These are phyloP conservation scores for Thinocorus orbignyianus DNA, from an alignment of 2,113 vertebrate genomes.

Conservation along the genomic window DNA sequence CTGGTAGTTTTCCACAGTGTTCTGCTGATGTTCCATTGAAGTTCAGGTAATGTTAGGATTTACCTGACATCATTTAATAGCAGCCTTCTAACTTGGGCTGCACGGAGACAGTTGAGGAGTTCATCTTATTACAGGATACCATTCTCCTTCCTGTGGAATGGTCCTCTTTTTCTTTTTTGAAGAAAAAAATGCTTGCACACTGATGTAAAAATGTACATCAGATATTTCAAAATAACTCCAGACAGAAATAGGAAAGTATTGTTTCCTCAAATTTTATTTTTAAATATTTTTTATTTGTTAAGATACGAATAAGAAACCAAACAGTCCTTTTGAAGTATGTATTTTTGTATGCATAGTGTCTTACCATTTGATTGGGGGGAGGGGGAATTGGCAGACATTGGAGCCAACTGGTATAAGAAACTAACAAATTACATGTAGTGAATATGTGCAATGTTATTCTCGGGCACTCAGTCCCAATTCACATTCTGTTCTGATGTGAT, in stretches of 20 bases:
- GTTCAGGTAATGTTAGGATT: not conserved
- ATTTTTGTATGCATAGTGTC: slow-evolving; percentile 23
- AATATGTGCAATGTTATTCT: not conserved
- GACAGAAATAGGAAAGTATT: not conserved
- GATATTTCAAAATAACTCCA: not conserved
- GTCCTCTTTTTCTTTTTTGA: not conserved
- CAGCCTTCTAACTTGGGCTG: not conserved
- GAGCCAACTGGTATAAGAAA: not conserved
- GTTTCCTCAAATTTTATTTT: slow-evolving; percentile 37
- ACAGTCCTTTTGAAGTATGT: not conserved
- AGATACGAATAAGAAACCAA: not conserved
- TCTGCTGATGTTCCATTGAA: slow-evolving; percentile 1
- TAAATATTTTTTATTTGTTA: slow-evolving; percentile 6
- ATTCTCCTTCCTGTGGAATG: slow-evolving; percentile 28
- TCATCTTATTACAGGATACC: not conserved
- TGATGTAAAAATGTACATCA: slow-evolving; percentile 8
- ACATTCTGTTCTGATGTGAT: not conserved
- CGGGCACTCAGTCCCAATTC: not conserved
- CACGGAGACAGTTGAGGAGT: not conserved
- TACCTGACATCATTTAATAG: not conserved
- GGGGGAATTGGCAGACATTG: not conserved
- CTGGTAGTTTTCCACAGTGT: slow-evolving; percentile 48
- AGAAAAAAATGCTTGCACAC: not conserved
- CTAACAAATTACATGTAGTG: not conserved
- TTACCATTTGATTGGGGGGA: not conserved